These are phyloP conservation scores for Tipula helvola DNA, from an alignment of 2,888 invertebrate species.

Conservation along the genomic window DNA sequence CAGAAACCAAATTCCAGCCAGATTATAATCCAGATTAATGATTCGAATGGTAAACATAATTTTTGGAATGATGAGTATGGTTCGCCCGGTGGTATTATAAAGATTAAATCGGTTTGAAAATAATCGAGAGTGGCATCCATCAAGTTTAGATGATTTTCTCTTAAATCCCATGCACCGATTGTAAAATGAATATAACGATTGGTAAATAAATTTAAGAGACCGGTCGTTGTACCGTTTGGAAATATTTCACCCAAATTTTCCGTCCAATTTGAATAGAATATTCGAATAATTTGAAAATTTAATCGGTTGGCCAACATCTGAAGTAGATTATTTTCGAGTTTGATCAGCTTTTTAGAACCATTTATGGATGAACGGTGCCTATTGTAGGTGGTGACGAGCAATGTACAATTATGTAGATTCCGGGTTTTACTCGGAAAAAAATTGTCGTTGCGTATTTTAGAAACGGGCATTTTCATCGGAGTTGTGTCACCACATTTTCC, in stretches of 20 bases:
- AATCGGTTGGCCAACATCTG: constrained; percentile 12
- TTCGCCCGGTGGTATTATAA: no score
- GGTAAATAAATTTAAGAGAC: background rate
- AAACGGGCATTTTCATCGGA: background rate
- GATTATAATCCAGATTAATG: constrained; percentile 12
- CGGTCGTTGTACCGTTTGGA: constrained; percentile 14
- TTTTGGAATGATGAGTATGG: no score
- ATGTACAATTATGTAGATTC: constrained; percentile 14
- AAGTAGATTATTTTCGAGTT: constrained; percentile 14
- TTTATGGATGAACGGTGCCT: no score
- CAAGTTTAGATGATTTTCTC: background rate
- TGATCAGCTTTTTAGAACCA: background rate
- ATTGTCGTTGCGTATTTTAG: no score
- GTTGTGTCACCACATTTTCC: constrained; percentile 11
- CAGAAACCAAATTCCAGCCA: background rate
- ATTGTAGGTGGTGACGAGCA: constrained; percentile 13
- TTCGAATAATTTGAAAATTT: constrained; percentile 12
- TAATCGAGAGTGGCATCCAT: background rate
- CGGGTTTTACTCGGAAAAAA: constrained; percentile 13
- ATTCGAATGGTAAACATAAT: no score
- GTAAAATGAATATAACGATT: constrained; percentile 12
- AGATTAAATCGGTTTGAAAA: no score
- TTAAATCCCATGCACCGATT: constrained; percentile 10
- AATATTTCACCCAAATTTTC: constrained; percentile 9
- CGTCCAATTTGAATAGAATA: background rate